Evolutionary conservation across 2,797 vertebrate species (phyloP), one percentile per base, ranked within the genome.

Genomic region (Ctenosaura bakeri): DNA sequence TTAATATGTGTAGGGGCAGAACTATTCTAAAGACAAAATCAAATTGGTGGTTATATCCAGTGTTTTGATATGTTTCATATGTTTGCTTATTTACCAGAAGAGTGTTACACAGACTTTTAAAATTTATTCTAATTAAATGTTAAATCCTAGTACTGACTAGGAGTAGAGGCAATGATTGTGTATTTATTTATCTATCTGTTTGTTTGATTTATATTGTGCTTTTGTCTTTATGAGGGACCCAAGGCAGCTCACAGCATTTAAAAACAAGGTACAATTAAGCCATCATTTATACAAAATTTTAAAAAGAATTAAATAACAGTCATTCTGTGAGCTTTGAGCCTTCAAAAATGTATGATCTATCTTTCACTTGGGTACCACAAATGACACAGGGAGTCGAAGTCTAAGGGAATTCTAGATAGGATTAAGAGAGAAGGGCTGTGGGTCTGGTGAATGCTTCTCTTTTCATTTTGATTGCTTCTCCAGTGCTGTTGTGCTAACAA

Each of bases 21-120:
- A 18, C 64, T 42, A 83, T 59, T 83, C 56, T 77, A 69, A 83
- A 83, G 20, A n/a, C 6, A n/a, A 82, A 82, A 62, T n/a, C 62
- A 56, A 32, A 66, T 8, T 26, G 35, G 14, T 54, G 50, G 1
- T 38, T 79, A 7, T 20, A 12, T 10, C 35, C 59, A 20, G 5
- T 83, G 22, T 56, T 78, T 24, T 38, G 22, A 59, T 38, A 35
- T 22, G n/a, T 14, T 38, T 83, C 12, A 5, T 56, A 32, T n/a
- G 26, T 2, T 69, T 88, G 26, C 80, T 77, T 62, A 13, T 66
- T 83, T 79, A 35, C 12, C 56, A 56, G 62, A 89, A 79, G 50
- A 18, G 20, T 52, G 69, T 66, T 26, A 77, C 46, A 54, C 6
- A 87, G 2, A 16, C 64, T 20, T 20, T 8, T 29, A 64, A 66